Evolutionary conservation across 2,888 invertebrate genomes (phyloP), one percentile per base, ranked within the genome.

Genomic region (Scotopteryx bipunctaria): DNA sequence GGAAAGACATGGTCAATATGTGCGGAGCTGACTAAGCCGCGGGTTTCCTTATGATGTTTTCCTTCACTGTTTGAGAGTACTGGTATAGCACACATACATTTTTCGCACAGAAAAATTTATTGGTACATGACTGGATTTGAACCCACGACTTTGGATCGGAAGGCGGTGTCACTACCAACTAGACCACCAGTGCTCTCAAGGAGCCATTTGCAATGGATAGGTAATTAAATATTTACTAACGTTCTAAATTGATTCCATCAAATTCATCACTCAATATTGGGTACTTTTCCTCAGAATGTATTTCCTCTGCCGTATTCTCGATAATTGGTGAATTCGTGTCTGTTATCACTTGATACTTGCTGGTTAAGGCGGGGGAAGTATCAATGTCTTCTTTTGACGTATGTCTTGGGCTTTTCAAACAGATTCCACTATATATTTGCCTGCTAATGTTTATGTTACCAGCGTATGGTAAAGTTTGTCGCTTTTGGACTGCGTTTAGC

Each of bases 241-340:
- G 91, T 73, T 92, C 71, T 59, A 94, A 69, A 69, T 87, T 87
- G 35, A 90, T 81, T 63, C 94, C 94, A 67, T 92, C 91, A 67
- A 93, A 94, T 74, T 93, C 93, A 78, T 94, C 93, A 57, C 76
- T 82, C n/a, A 87, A 71, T 51, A 83, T 64, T 66, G 82, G 59
- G 73, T 77, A 71, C 74, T 74, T 60, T 42, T 79, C 72, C 43
- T 78, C 64, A 14, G 74, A 63, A 37, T 79, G 63, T 31, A 86
- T 81, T 77, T 95, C 95, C 65, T 95, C 96, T 43, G 92, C 93
- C 13, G 95, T 92, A 74, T 96, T 94, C 59, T 94, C 92, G 64
- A 96, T 94, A 55, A 94, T 81, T 8, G 91, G 83, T 0, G 94
- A 86, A 74, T 95, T 94, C 61, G 92, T 91, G 66, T 96, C 95